These are phyloP conservation scores for Timandra comae DNA, from an alignment of 2,888 invertebrate species.

Conservation along the genomic window DNA sequence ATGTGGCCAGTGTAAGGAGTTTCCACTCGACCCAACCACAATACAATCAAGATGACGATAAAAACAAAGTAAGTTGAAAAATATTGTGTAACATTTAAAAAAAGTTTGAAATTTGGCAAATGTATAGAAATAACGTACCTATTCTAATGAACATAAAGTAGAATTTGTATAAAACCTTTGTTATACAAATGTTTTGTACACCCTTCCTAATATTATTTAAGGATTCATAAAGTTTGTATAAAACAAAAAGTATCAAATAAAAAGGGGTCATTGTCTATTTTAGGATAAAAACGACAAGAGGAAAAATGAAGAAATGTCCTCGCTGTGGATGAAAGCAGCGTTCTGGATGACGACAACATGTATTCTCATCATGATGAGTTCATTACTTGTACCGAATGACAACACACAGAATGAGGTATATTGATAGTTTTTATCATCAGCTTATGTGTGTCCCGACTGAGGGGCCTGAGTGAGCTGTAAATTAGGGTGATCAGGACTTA, in stretches of 20 bases:
- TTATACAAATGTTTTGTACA: no score
- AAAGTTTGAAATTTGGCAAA: no score
- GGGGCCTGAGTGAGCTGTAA: no score
- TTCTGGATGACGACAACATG: conserved; percentile 88
- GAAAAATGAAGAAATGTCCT: conserved; percentile 80
- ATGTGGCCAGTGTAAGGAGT: conserved; percentile 31
- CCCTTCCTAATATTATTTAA: no score
- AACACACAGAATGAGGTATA: conserved; percentile 84
- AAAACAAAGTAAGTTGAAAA: conserved; percentile 36
- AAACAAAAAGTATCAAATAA: no score
- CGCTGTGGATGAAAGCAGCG: conserved; percentile 84
- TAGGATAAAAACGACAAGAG: conserved; percentile 56
- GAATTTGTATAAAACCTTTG: no score
- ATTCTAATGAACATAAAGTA: no score
- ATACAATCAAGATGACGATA: conserved; percentile 33
- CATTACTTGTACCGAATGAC: conserved; percentile 81
- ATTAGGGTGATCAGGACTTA: no score
- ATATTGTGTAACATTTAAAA: neutral
- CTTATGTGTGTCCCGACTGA: no score
- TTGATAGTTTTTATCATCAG: no score
- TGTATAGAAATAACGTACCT: no score
- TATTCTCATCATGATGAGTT: conserved; percentile 83
- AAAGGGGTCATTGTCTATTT: conserved; percentile 19
- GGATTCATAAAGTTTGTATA: no score
- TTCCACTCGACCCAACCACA: conserved; percentile 43